Percentiles rank a stretch among this genome's conserved stretches.
Evolutionary conservation across 2,888 invertebrate genomes (phyloP).

Genomic region (Branchipolynoe longqiensis): DNA sequence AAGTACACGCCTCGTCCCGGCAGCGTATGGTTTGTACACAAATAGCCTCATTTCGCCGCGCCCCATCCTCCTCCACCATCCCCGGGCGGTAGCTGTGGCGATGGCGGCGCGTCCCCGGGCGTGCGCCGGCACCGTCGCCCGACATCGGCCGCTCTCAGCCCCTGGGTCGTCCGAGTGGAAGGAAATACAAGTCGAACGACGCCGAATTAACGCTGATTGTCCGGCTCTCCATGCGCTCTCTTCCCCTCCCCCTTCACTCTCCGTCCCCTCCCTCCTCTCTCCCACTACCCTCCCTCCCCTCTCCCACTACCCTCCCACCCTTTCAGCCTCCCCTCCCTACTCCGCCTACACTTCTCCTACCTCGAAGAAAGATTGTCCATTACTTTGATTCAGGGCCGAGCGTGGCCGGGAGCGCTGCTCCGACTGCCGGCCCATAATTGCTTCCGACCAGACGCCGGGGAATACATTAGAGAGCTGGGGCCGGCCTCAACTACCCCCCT

Average conservation of each 20-base stretch:
- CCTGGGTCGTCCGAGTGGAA: conserved; percentile 15
- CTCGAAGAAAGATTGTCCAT: conserved; percentile 44
- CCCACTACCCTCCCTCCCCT: neutral
- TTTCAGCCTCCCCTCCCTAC: neutral
- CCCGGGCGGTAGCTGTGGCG: neutral
- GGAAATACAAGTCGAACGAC: conserved; percentile 48
- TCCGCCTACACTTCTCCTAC: neutral
- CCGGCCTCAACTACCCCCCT: neutral
- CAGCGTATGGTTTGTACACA: conserved; percentile 26
- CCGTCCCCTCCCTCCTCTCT: neutral
- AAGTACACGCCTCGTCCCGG: neutral
- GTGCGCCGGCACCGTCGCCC: neutral
- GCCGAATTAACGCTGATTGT: conserved; percentile 49
- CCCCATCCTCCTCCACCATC: conserved; percentile 4
- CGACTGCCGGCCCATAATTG: conserved; percentile 16
- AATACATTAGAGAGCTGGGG: conserved; percentile 42
- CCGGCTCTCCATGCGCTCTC: neutral
- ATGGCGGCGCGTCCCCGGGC: neutral
- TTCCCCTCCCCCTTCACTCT: neutral
- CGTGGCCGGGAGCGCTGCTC: neutral
- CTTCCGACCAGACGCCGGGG: conserved; percentile 40
- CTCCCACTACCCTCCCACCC: neutral
- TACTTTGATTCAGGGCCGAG: conserved; percentile 27
- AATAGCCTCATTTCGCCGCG: conserved; percentile 14
- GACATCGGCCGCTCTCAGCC: neutral